phyloP scores from a whole-genome alignment of 2,113 vertebrate genomes.

The Callaeas wilsoni region DNA sequence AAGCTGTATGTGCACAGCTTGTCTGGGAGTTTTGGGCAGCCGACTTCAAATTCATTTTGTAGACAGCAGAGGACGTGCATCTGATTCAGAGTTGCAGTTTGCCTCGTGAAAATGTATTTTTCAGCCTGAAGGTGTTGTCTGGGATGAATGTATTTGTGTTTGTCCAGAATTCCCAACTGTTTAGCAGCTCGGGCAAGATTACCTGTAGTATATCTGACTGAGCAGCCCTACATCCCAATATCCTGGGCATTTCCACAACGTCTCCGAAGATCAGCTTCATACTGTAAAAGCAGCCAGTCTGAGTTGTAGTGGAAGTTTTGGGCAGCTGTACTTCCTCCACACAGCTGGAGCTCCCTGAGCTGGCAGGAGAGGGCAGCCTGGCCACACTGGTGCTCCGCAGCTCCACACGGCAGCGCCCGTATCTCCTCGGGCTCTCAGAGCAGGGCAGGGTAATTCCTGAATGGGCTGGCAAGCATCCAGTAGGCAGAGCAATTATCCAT shows the following conservation, averaged over 20 bases:
- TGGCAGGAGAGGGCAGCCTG: background rate
- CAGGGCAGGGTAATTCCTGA: background rate
- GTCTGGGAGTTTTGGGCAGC: background rate
- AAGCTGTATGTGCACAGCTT: background rate
- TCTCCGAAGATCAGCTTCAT: accelerated
- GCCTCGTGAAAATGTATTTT: background rate
- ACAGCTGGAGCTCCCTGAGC: background rate
- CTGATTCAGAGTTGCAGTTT: background rate
- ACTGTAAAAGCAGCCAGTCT: background rate
- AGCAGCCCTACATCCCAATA: background rate
- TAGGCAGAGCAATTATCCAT: background rate
- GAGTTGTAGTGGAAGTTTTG: background rate
- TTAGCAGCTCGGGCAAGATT: background rate
- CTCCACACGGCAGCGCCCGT: accelerated
- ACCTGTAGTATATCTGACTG: background rate
- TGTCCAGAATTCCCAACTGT: background rate
- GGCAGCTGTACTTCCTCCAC: background rate
- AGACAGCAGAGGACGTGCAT: background rate
- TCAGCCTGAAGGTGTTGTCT: background rate
- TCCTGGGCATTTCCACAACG: background rate
- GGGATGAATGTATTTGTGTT: background rate
- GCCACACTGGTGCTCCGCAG: background rate
- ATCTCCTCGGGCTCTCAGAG: background rate
- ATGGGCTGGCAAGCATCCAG: background rate
- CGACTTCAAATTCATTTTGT: background rate